Base-by-base conservation (phyloP, 92 coral and sea anemone genomes). In the Pocillopora meandrina region DNA sequence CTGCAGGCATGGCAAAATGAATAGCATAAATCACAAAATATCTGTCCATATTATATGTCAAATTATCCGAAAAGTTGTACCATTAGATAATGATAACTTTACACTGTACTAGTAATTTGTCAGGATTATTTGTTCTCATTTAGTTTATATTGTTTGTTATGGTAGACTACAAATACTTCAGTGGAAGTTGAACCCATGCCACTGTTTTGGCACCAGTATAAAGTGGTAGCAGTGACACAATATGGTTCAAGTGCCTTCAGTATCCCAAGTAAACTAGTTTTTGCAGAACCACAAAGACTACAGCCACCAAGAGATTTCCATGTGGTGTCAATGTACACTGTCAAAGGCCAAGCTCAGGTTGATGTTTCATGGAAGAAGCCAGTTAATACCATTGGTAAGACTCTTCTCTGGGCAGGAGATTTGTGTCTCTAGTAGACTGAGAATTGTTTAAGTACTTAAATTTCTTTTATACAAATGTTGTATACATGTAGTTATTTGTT, bases 291-390 rank as follows among this genome's bases (percentile, higher is more conserved):
- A 23, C 78, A 55, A 19, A 58, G 47, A 10, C 97, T 92, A 66
- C 85, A 84, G 33, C 61, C 83, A 1, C 97, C 97, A 12, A 79
- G 92, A 33, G 63, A 86, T 31, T 86, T 93, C 17, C 76, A 85
- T 70, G 87, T 91, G 10, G 21, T 8, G 31, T 57, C 23, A 1
- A 83, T 88, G 85, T 42, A 58, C 5, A 75, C 15, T 1, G 69
- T 72, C 13, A 79, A 88, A 61, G 82, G 80, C 18, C 64, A 14
- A 56, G 94, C 86, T 12, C 66, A 79, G 4, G 83, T 91, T 35
- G 78, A 76, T 9, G 72, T 93, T 13, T 75, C 74, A 20, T 93
- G 97, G 97, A 84, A 67, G 65, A 91, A 91, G 60, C 97, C 97
- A 58, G 80, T 23, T 5, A 79, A 62, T n/a, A 65, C 71, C 6